phyloP scores from a whole-genome alignment of 92 coral and sea anemone species.

The Scolanthus callimorphus region DNA sequence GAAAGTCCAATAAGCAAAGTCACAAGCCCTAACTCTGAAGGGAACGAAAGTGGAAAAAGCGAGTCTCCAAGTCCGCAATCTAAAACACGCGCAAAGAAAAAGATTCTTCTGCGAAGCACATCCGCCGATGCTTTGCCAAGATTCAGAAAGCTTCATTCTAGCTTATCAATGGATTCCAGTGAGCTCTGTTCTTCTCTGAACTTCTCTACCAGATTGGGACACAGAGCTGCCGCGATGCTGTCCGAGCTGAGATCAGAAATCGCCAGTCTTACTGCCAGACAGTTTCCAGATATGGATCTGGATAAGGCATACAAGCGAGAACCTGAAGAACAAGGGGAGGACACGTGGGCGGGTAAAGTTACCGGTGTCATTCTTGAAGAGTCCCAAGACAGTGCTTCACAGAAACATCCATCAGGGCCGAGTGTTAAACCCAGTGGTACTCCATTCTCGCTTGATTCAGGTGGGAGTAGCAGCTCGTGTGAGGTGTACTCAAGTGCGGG shows the following conservation, averaged over 20 bases:
- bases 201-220: slow-evolving; percentile 37
- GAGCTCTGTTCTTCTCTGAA: slow-evolving; percentile 25
- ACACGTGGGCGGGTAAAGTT: neutral
- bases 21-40: no score
- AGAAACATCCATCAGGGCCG: neutral
- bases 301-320: neutral
- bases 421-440: neutral
- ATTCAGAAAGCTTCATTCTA: slow-evolving; percentile 12
- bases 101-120: slow-evolving; percentile 19
- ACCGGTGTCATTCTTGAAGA: neutral
- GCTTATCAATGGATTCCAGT: slow-evolving; percentile 19
- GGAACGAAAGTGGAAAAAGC: no score
- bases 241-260: slow-evolving; percentile 52
- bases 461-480: slow-evolving; percentile 2
- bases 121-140: slow-evolving; percentile 23
- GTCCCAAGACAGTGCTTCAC: neutral
- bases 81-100: slow-evolving; percentile 11
- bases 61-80: neutral
- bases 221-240: slow-evolving; percentile 46
- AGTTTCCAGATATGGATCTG: slow-evolving; percentile 12
- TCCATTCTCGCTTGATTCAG: neutral
- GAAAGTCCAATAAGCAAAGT: no score
- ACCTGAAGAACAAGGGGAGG: neutral
- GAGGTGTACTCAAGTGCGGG: neutral
- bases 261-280: slow-evolving; percentile 52